These are phyloP conservation scores for Coccyzus lansbergi DNA, from an alignment of 2,797 vertebrate species.

Conservation along the genomic window DNA sequence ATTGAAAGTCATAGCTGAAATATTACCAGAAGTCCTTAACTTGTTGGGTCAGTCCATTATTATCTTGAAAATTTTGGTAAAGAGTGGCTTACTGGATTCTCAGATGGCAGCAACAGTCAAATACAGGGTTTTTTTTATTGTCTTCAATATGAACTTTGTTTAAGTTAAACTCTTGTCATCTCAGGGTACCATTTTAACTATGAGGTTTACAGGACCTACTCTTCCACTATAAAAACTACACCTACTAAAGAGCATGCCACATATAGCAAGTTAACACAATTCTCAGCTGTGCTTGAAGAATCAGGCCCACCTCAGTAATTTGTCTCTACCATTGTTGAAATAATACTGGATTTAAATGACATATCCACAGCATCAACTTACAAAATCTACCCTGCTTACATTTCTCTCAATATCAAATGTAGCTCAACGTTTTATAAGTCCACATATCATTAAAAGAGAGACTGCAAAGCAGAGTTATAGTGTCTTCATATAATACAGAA, in stretches of 20 bases:
- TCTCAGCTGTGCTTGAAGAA: not conserved
- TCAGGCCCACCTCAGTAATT: not conserved
- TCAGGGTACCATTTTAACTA: slow-evolving; percentile 8
- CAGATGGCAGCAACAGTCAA: not conserved
- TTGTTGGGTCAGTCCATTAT: not conserved
- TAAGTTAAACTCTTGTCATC: not conserved
- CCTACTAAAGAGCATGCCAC: not conserved
- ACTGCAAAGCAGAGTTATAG: not conserved
- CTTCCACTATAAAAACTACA: not conserved
- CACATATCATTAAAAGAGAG: not conserved
- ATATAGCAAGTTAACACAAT: not conserved
- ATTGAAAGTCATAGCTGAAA: slow-evolving; percentile 1
- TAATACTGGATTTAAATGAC: not conserved
- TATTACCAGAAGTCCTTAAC: not conserved
- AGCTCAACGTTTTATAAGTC: not conserved
- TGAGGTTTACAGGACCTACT: not conserved
- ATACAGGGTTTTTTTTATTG: not conserved
- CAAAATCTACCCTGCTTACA: not conserved
- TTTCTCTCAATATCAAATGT: not conserved
- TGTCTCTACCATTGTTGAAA: not conserved
- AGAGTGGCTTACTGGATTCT: not conserved
- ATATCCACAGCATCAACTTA: not conserved
- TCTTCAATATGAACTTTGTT: slow-evolving; percentile 24
- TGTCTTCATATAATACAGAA: not conserved
- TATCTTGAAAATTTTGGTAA: slow-evolving; percentile 24